A percentile compares a stretch with the other conserved stretches of the same genome.
Evolutionary conservation across 1,140 invertebrate genomes (phyloP).

Genomic region (Drosophila yakuba): DNA sequence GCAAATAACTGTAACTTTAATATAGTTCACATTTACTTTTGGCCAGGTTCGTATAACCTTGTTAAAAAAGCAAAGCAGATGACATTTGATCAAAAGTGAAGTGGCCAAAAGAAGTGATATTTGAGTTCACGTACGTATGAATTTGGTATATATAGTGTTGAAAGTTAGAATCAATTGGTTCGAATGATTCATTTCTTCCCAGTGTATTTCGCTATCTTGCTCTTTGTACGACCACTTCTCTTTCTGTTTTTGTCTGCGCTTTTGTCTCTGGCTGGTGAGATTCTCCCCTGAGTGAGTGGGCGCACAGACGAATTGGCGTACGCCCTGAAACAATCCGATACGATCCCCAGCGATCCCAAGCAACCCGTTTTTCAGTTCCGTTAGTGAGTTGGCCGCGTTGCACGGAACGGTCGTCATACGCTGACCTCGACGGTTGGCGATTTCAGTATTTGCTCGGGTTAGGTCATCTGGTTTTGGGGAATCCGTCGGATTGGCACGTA

Average conservation of each 20-base stretch:
- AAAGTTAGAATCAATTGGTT: no score
- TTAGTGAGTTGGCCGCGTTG: conserved; percentile 8
- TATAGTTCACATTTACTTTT: no score
- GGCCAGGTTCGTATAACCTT: no score
- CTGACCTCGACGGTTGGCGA: background rate
- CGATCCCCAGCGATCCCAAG: conserved; percentile 9
- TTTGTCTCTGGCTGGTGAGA: conserved; percentile 18
- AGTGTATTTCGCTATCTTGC: conserved; percentile 5
- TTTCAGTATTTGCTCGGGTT: background rate
- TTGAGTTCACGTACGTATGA: no score
- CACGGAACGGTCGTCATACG: background rate
- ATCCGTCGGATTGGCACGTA: background rate
- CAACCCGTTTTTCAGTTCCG: conserved; percentile 16
- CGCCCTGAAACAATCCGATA: conserved; percentile 32
- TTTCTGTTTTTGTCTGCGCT: background rate
- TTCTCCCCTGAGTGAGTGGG: conserved; percentile 25
- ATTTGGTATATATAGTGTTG: no score
- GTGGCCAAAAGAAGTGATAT: no score
- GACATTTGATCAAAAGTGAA: no score
- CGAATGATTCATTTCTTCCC: background rate
- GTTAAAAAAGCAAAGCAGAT: no score
- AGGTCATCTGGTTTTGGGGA: background rate
- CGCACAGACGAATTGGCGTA: conserved; percentile 32
- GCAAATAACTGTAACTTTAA: background rate
- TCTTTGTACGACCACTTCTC: conserved; percentile 11